Evolutionary conservation across 2,113 vertebrate species (phyloP).

Genomic region (Vicugna pacos): DNA sequence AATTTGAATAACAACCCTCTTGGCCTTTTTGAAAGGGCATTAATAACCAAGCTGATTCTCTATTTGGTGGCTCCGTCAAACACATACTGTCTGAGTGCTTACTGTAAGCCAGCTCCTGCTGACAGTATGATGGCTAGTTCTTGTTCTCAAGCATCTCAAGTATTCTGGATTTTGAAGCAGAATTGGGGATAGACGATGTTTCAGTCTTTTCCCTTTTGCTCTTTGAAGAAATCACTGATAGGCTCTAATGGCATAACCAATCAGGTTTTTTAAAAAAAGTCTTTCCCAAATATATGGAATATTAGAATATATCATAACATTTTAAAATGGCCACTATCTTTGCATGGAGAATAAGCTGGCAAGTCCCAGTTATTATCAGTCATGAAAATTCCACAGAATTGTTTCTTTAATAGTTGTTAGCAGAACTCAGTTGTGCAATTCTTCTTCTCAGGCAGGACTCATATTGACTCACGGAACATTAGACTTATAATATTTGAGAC

Average conservation of each 20-base stretch:
- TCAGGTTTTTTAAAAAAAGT: not conserved
- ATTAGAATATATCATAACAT: not conserved
- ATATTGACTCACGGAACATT: not conserved
- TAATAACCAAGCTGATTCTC: not conserved
- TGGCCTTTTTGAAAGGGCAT: not conserved
- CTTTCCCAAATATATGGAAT: not conserved
- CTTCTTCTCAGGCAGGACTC: not conserved
- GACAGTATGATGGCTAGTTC: not conserved
- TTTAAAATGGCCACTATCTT: not conserved
- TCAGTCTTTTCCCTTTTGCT: not conserved
- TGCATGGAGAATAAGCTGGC: not conserved
- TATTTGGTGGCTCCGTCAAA: not conserved
- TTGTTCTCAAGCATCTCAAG: not conserved
- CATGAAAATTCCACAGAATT: not conserved
- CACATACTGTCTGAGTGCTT: not conserved
- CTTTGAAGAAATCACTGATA: not conserved
- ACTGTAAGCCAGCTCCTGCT: not conserved
- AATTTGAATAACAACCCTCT: slow-evolving; percentile 24
- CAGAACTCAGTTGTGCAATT: not conserved
- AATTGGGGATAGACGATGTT: not conserved
- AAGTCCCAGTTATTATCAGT: not conserved
- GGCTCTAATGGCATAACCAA: not conserved
- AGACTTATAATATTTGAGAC: not conserved
- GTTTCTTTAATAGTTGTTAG: slow-evolving; percentile 2
- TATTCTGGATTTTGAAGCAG: not conserved